Percentiles rank a stretch among this genome's conserved stretches.
Conservation (phyloP, 2,113 vertebrate genomes). For the Cebidichthys violaceus region DNA sequence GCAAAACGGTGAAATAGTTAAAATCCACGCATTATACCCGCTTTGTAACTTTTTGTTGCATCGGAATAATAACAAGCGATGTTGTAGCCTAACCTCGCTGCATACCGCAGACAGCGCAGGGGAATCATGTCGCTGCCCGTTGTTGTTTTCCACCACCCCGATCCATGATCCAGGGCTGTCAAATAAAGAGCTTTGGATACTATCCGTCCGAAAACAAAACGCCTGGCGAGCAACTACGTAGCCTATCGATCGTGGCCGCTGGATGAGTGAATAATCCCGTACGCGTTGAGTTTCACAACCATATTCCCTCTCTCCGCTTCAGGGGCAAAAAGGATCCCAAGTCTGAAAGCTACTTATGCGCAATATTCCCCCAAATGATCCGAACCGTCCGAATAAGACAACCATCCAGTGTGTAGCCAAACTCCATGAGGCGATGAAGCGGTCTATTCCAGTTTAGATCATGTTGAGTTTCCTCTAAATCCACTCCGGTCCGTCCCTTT, state of each 20-base stretch:
- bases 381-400: constrained; percentile 70
- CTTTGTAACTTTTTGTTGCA: constrained; percentile 86
- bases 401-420: constrained; percentile 72
- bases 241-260: constrained; percentile 42
- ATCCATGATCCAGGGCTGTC: constrained; percentile 81
- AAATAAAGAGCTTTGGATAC: constrained; percentile 52
- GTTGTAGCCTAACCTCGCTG: constrained; percentile 65
- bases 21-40: constrained; percentile 72
- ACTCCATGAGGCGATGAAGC: constrained; percentile 75
- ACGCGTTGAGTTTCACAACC: too few relatives aligned
- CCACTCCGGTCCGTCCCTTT: constrained; percentile 76
- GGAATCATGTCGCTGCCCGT: constrained; percentile 81
- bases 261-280: constrained; percentile 52
- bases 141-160: constrained; percentile 82
- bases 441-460: constrained; percentile 74
- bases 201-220: constrained; percentile 66
- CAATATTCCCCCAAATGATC: constrained; percentile 78
- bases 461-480: constrained; percentile 79
- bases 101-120: constrained; percentile 76
- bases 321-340: constrained; percentile 66
- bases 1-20: constrained; percentile 74
- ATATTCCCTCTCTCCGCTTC: too few relatives aligned
- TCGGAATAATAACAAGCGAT: constrained; percentile 61
- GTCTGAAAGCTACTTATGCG: constrained; percentile 79
- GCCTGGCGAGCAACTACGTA: constrained; percentile 30